These are phyloP conservation scores for Sebastes minor DNA, from an alignment of 2,797 vertebrate species.

Conservation along the genomic window DNA sequence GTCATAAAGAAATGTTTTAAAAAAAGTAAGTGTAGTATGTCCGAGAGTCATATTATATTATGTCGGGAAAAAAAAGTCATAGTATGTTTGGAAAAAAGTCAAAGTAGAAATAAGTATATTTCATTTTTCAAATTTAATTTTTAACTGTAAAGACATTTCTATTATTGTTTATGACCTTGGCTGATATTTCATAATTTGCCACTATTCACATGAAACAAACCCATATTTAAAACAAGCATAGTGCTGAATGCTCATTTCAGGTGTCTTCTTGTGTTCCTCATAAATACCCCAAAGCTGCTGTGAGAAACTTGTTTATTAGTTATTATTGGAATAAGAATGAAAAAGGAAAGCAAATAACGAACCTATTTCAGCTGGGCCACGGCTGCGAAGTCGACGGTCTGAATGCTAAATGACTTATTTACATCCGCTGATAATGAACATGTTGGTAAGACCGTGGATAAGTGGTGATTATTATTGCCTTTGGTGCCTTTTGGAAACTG, in stretches of 20 bases:
- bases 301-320: slow-evolving; percentile 8
- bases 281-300: not conserved
- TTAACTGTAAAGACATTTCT: not conserved
- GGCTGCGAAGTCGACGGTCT: slow-evolving; percentile 15
- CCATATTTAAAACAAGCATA: not conserved
- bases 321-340: slow-evolving; percentile 12
- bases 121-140: not conserved
- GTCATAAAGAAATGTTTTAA: too few relatives aligned
- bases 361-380: slow-evolving; percentile 6
- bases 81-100: too few relatives aligned
- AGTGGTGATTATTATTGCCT: slow-evolving; percentile 63
- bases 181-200: not conserved
- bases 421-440: slow-evolving; percentile 50
- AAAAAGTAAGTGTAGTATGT: too few relatives aligned
- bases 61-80: too few relatives aligned
- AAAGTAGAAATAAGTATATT: not conserved
- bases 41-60: too few relatives aligned
- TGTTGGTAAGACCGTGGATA: slow-evolving; percentile 36
- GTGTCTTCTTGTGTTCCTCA: not conserved
- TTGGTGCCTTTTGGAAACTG: slow-evolving; percentile 43
- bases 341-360: not conserved
- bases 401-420: slow-evolving; percentile 57
- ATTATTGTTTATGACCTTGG: not conserved
- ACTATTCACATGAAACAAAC: not conserved
- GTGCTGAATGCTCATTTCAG: not conserved